Percentiles rank a stretch among this genome's conserved stretches.
These are phyloP conservation scores for Polyommatus iphigenia DNA, from an alignment of 2,888 invertebrate genomes.

Conservation along the genomic window DNA sequence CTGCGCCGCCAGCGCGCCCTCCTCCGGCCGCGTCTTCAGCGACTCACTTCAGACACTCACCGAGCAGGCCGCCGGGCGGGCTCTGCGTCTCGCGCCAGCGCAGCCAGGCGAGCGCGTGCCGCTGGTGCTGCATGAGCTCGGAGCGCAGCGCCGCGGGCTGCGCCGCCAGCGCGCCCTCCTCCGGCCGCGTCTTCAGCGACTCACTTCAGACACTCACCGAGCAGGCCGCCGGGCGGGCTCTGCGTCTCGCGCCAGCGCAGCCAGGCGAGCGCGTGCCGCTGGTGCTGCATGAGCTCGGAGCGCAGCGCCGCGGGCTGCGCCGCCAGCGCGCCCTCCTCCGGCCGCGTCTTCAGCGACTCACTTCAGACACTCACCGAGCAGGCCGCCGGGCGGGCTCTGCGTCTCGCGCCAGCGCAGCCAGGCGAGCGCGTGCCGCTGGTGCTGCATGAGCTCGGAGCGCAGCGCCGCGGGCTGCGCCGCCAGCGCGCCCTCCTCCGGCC, in stretches of 20 bases:
- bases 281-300: constrained; percentile 89
- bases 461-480: constrained; percentile 83
- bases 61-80: constrained; percentile 92
- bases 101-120: constrained; percentile 93
- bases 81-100: constrained; percentile 93
- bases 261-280: constrained; percentile 93
- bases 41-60: constrained; percentile 53
- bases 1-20: constrained; percentile 77
- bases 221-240: constrained; percentile 91
- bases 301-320: constrained; percentile 82
- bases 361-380: constrained; percentile 81
- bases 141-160: constrained; percentile 84
- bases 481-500: constrained; percentile 66
- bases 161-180: constrained; percentile 76
- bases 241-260: constrained; percentile 94
- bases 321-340: constrained; percentile 74
- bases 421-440: constrained; percentile 91
- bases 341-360: background rate
- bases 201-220: constrained; percentile 74
- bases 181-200: background rate
- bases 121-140: constrained; percentile 89
- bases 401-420: constrained; percentile 95
- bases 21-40: constrained; percentile 45
- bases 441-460: constrained; percentile 85
- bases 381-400: constrained; percentile 92